Evolutionary conservation across 2,888 invertebrate genomes (phyloP).

Genomic region (Aphrophora alni): DNA sequence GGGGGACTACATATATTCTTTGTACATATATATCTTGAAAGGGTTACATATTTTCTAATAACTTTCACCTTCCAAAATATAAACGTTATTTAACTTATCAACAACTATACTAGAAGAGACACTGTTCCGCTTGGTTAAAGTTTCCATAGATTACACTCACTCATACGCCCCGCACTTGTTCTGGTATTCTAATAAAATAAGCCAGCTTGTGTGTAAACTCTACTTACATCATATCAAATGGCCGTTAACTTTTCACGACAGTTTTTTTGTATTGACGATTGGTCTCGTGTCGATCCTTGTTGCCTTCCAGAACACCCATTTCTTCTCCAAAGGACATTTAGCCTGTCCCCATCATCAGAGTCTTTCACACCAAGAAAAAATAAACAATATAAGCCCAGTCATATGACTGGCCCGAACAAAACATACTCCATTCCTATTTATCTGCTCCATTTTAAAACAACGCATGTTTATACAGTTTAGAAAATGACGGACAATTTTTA

Average conservation of each 20-base stretch:
- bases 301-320: not conserved
- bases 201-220: no score
- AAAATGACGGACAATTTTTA: no score
- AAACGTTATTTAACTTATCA: not conserved
- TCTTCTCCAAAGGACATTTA: slow-evolving; percentile 29
- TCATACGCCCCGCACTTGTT: not conserved
- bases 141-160: not conserved
- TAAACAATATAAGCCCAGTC: slow-evolving; percentile 39
- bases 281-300: not conserved
- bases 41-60: not conserved
- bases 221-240: not conserved
- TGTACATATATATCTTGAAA: not conserved
- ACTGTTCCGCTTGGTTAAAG: not conserved
- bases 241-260: not conserved
- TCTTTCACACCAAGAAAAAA: slow-evolving; percentile 44
- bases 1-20: not conserved
- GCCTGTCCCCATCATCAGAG: slow-evolving; percentile 49
- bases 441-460: not conserved
- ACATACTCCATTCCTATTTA: not conserved
- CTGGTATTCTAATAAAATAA: not conserved
- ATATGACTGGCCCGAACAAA: slow-evolving; percentile 17
- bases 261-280: not conserved
- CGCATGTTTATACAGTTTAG: not conserved
- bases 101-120: not conserved
- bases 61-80: not conserved